These are phyloP conservation scores for Chloromyia formosa DNA, from an alignment of 2,888 invertebrate genomes.

Conservation along the genomic window DNA sequence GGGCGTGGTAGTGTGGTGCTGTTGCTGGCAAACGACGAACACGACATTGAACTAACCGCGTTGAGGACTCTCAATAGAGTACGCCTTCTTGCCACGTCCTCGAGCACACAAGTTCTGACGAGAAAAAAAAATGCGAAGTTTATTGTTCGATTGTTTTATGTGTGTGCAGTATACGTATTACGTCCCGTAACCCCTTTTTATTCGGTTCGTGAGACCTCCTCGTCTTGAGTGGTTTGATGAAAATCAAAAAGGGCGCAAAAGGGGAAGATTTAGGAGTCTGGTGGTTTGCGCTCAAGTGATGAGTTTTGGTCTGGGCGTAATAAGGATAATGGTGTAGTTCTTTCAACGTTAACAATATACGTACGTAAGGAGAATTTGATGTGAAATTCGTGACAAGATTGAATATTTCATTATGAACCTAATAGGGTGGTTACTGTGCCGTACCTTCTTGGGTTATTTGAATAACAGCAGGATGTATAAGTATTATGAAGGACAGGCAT, in stretches of 20 bases:
- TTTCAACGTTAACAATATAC: background rate
- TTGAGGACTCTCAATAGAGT: background rate
- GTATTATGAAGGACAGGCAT: too few relatives aligned
- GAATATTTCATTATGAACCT: background rate
- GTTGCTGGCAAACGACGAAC: background rate
- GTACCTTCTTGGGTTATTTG: too few relatives aligned
- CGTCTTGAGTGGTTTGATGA: background rate
- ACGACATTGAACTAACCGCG: background rate
- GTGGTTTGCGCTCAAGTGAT: background rate
- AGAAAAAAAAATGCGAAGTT: background rate
- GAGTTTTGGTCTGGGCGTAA: background rate
- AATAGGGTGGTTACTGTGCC: background rate
- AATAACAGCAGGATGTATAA: too few relatives aligned
- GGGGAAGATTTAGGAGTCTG: background rate
- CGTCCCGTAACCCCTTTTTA: background rate
- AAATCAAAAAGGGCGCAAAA: background rate
- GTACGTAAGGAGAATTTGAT: background rate
- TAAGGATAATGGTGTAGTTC: constrained; percentile 3
- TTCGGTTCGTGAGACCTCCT: background rate
- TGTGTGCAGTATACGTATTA: too few relatives aligned
- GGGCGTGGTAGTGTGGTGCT: constrained; percentile 21
- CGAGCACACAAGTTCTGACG: background rate
- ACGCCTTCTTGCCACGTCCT: constrained; percentile 20
- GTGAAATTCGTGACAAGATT: constrained; percentile 2
- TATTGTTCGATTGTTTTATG: constrained; percentile 7